These are phyloP conservation scores for Mormyrus lacerda DNA, from an alignment of 2,113 vertebrate species.

Conservation along the genomic window DNA sequence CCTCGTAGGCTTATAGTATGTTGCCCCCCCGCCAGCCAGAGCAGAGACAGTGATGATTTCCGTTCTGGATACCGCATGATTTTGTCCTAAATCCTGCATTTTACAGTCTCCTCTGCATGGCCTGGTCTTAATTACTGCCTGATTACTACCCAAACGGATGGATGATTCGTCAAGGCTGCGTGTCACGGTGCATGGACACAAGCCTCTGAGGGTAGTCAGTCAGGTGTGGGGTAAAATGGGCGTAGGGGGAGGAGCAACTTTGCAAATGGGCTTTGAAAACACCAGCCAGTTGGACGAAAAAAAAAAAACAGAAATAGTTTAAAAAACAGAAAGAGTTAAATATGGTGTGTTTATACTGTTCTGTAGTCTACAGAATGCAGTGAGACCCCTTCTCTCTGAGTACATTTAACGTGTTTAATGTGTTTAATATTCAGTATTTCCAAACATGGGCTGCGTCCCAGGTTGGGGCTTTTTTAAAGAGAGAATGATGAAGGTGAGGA, in stretches of 20 bases:
- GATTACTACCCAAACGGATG: not conserved
- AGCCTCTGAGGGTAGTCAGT: not conserved
- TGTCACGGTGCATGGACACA: not conserved
- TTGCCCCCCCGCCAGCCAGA: not conserved
- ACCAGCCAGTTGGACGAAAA: not conserved
- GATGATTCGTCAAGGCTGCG: not conserved
- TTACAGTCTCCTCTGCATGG: not conserved
- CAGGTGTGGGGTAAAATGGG: not conserved
- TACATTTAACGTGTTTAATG: not conserved
- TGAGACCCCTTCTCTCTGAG: not conserved
- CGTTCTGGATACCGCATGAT: not conserved
- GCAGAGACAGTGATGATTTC: not conserved
- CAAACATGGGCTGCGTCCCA: not conserved
- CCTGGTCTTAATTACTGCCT: not conserved
- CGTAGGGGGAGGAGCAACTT: not conserved
- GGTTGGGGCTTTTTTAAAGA: not conserved
- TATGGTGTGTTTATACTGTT: not conserved
- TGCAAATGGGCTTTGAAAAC: not conserved
- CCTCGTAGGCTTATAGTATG: not conserved
- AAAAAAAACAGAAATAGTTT: not conserved
- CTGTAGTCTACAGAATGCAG: not conserved
- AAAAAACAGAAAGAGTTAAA: not conserved
- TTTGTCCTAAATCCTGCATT: not conserved
- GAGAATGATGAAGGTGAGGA: not conserved
- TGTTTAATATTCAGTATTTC: not conserved